Conservation (phyloP, 2,888 invertebrate species). For the Rugalucina vietnamica region DNA sequence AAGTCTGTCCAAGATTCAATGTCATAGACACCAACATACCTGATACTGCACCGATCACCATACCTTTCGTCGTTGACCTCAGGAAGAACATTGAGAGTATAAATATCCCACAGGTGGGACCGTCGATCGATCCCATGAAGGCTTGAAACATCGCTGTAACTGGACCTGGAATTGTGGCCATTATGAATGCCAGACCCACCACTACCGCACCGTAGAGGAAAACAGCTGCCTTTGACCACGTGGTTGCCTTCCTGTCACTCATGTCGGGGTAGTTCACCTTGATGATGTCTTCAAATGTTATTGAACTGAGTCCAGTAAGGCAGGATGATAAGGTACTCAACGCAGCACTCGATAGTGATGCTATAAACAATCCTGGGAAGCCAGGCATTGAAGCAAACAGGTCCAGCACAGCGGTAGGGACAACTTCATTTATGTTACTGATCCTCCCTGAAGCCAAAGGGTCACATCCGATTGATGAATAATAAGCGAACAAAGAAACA, state of each 20-base stretch:
- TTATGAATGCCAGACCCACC: conserved; percentile 30
- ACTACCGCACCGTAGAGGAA: conserved; percentile 24
- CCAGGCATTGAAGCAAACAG: conserved; percentile 41
- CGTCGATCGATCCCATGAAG: conserved; percentile 37
- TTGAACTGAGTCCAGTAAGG: conserved; percentile 39
- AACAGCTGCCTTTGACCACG: conserved; percentile 15
- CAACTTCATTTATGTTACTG: conserved; percentile 38
- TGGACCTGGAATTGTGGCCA: conserved; percentile 26
- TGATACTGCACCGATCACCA: conserved; percentile 24
- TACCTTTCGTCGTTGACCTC: conserved; percentile 38
- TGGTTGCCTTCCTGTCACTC: conserved; percentile 4
- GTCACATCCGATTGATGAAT: conserved; percentile 38
- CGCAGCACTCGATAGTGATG: conserved; percentile 49
- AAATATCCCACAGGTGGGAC: conserved; percentile 43
- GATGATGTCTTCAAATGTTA: conserved; percentile 37
- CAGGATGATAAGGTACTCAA: conserved; percentile 49
- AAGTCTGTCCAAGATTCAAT: conserved; percentile 28
- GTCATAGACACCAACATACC: conserved; percentile 36
- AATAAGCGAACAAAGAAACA: conserved; percentile 44
- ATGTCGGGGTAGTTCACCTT: conserved; percentile 13
- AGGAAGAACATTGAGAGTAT: conserved; percentile 24
- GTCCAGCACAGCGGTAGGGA: conserved; percentile 35
- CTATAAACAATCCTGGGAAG: conserved; percentile 46
- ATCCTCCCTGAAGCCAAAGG: conserved; percentile 18
- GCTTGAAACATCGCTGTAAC: conserved; percentile 16